These are phyloP conservation scores for Drosophila aldrichi DNA, from an alignment of 2,888 invertebrate genomes.

Conservation along the genomic window DNA sequence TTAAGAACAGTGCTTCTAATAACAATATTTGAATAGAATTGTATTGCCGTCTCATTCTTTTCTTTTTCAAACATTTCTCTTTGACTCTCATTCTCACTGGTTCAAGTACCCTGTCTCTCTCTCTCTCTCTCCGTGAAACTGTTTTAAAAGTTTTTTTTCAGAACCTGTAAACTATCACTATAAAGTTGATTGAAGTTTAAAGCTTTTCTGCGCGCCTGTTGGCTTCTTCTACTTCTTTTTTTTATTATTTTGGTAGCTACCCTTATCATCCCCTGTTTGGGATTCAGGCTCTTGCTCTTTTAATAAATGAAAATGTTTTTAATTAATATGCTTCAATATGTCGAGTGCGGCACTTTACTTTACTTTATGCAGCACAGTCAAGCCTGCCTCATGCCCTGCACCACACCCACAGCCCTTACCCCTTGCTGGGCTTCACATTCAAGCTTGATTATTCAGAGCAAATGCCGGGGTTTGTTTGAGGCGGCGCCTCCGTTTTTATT, in stretches of 20 bases:
- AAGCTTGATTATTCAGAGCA: constrained; percentile 33
- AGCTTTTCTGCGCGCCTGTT: constrained; percentile 4
- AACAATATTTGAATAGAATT: constrained; percentile 3
- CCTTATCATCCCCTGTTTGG: constrained; percentile 13
- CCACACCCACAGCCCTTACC: constrained; percentile 10
- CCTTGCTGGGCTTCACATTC: background rate
- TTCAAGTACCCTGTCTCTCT: no score
- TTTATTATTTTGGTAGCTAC: background rate
- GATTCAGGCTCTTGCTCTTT: constrained; percentile 57
- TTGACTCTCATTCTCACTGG: no score
- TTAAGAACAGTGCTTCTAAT: constrained; percentile 14
- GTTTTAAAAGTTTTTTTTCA: no score
- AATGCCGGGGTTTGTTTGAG: constrained; percentile 30
- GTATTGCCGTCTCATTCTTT: background rate
- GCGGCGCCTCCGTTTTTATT: constrained; percentile 55
- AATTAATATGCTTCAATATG: constrained; percentile 79
- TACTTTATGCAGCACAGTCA: constrained; percentile 42
- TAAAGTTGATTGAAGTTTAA: constrained; percentile 1
- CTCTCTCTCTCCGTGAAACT: no score
- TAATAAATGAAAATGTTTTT: constrained; percentile 73
- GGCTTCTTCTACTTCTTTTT: background rate
- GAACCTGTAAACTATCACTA: background rate
- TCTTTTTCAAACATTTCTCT: no score
- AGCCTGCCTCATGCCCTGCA: constrained; percentile 9
- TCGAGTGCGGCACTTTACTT: constrained; percentile 68